These are phyloP conservation scores for Chydorus sphaericus DNA, from an alignment of 2,888 invertebrate species.

Conservation along the genomic window DNA sequence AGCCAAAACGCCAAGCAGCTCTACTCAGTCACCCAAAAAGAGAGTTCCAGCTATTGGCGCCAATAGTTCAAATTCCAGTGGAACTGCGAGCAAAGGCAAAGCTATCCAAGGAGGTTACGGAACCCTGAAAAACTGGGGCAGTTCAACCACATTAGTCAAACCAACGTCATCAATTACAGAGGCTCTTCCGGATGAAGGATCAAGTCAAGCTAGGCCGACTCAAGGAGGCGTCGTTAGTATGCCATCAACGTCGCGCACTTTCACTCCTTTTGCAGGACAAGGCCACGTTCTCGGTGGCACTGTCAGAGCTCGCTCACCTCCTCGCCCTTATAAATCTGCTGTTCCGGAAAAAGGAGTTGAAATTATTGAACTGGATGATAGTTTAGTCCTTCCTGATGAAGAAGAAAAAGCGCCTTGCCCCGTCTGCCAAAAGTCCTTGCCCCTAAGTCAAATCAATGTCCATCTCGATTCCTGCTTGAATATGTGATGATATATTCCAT, in stretches of 20 bases:
- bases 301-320: not conserved
- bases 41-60: no score
- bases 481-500: no score
- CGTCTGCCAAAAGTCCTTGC: slow-evolving; percentile 36
- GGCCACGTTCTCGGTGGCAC: slow-evolving; percentile 6
- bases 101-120: not conserved
- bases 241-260: not conserved
- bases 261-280: slow-evolving; percentile 12
- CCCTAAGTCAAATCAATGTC: slow-evolving; percentile 31
- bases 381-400: not conserved
- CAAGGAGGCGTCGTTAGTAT: not conserved
- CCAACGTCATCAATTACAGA: no score
- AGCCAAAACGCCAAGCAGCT: not conserved
- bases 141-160: slow-evolving; percentile 2
- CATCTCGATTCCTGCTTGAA: slow-evolving; percentile 17
- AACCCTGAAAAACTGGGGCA: slow-evolving; percentile 4
- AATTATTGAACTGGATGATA: not conserved
- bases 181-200: no score
- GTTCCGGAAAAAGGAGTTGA: not conserved
- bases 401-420: slow-evolving; percentile 30
- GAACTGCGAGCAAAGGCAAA: slow-evolving; percentile 3
- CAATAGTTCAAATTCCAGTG: no score
- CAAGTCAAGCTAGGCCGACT: not conserved
- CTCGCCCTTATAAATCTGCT: not conserved
- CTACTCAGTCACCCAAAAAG: no score